Conservation (phyloP, 2,888 invertebrate species). For the Acheta domesticus region DNA sequence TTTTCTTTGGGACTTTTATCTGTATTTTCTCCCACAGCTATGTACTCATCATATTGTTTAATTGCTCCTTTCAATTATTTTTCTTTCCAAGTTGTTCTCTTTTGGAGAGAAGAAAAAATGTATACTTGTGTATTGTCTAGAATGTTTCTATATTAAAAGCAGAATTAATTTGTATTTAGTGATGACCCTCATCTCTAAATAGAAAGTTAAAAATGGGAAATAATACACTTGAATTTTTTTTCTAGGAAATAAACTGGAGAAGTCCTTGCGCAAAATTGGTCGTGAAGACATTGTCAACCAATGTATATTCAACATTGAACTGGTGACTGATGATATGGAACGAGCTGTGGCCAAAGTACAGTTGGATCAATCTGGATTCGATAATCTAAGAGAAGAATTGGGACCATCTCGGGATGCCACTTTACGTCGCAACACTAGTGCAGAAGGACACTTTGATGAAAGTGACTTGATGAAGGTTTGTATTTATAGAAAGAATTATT, state of each 20-base stretch:
- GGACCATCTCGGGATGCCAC: slow-evolving; percentile 49
- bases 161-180: no score
- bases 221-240: background rate
- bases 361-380: slow-evolving; percentile 54
- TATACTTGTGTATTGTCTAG: no score
- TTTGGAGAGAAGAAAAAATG: no score
- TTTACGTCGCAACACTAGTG: slow-evolving; percentile 50
- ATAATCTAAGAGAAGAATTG: slow-evolving; percentile 54
- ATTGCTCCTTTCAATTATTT: no score
- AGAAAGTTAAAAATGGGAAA: no score
- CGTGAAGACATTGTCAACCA: slow-evolving; percentile 78
- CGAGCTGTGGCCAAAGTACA: slow-evolving; percentile 62
- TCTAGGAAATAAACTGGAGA: slow-evolving; percentile 69
- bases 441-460: slow-evolving; percentile 58
- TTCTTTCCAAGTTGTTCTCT: no score
- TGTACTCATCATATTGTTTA: no score
- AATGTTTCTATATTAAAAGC: no score
- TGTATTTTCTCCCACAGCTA: no score
- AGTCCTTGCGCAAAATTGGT: slow-evolving; percentile 71
- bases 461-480: slow-evolving; percentile 55
- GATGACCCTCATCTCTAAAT: no score
- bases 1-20: no score
- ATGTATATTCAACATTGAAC: slow-evolving; percentile 70
- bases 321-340: slow-evolving; percentile 73
- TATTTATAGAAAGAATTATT: background rate